Evolutionary conservation across 2,797 vertebrate species (phyloP).

Genomic region (Australoheros facetus): DNA sequence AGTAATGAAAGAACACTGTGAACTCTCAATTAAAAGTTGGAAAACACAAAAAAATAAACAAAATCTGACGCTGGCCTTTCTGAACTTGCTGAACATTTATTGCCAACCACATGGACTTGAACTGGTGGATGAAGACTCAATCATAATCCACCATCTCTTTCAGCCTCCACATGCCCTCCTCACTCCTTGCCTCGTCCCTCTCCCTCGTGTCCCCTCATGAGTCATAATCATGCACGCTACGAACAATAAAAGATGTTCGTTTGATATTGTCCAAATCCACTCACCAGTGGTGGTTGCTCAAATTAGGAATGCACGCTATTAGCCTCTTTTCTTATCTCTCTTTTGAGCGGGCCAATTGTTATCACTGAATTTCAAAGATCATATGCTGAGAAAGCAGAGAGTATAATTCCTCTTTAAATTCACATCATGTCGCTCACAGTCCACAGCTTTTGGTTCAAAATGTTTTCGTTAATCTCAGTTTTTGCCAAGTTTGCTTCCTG

Average conservation of each 20-base stretch:
- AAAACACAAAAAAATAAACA: background rate
- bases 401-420: conserved; percentile 72
- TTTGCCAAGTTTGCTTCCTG: background rate
- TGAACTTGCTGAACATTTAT: background rate
- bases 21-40: conserved; percentile 4
- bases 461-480: conserved; percentile 29
- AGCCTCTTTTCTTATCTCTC: conserved; percentile 65
- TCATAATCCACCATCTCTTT: conserved; percentile 57
- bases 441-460: conserved; percentile 28
- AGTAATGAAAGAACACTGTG: conserved; percentile 9
- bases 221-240: conserved; percentile 42
- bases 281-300: conserved; percentile 57
- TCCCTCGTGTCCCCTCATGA: conserved; percentile 31
- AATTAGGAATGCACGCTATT: conserved; percentile 64
- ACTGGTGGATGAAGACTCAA: background rate
- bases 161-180: conserved; percentile 35
- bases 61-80: background rate
- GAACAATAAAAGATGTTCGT: conserved; percentile 61
- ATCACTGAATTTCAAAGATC: conserved; percentile 67
- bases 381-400: conserved; percentile 44
- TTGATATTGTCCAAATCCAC: conserved; percentile 74
- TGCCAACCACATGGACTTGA: background rate
- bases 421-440: conserved; percentile 54
- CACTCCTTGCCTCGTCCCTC: conserved; percentile 29
- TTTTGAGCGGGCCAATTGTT: conserved; percentile 50